phyloP scores from a whole-genome alignment of 2,797 vertebrate genomes.

The Gallinago solitaria region DNA sequence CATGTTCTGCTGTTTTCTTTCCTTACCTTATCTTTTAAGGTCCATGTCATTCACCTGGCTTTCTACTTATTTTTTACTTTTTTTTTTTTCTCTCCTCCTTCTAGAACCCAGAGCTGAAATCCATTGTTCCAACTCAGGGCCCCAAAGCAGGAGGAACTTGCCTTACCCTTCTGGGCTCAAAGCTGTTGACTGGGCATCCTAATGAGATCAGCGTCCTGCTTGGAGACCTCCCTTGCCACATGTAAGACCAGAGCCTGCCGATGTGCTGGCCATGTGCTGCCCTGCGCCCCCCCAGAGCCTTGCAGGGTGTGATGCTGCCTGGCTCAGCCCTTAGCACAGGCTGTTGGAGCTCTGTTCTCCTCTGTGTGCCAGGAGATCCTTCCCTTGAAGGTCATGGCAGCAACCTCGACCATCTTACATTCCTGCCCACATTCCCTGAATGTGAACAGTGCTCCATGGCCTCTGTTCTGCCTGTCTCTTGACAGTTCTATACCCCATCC shows the following conservation, averaged over 20 bases:
- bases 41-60: background rate
- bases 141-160: constrained; percentile 91
- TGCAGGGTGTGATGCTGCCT: background rate
- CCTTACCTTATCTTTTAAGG: background rate
- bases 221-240: constrained; percentile 86
- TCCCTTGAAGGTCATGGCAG: background rate
- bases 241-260: constrained; percentile 79
- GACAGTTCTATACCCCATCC: background rate
- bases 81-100: background rate
- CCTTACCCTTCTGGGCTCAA: constrained; percentile 86
- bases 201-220: constrained; percentile 86
- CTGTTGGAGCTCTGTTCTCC: background rate
- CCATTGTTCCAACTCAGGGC: constrained; percentile 86
- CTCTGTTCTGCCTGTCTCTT: background rate
- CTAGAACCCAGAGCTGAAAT: constrained; percentile 89
- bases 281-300: background rate
- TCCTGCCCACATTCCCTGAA: background rate
- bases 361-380: background rate
- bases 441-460: background rate
- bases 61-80: no score
- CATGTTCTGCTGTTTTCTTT: background rate
- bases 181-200: constrained; percentile 87
- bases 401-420: background rate
- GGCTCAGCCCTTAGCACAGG: background rate
- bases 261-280: background rate